A percentile compares a stretch with the other conserved stretches of the same genome.
Evolutionary conservation across 2,888 invertebrate genomes (phyloP).

Genomic region (Athetis lepigone): DNA sequence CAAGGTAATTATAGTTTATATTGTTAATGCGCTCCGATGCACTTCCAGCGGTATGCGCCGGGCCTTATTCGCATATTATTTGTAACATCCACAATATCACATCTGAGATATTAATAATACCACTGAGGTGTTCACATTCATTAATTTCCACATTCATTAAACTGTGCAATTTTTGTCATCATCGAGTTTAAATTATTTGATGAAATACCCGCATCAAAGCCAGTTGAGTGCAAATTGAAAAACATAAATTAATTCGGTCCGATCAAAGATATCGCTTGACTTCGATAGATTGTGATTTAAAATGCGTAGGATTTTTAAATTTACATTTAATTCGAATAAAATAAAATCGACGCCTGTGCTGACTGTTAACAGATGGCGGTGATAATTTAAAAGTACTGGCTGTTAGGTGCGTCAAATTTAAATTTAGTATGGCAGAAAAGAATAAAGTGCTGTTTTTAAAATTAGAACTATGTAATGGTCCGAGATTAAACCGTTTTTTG

Average conservation of each 20-base stretch:
- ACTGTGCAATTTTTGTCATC: constrained; percentile 25
- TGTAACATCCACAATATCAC: too few species aligned
- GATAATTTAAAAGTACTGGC: constrained; percentile 53
- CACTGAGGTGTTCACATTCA: not conserved
- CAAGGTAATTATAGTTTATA: too few species aligned
- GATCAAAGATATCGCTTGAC: constrained; percentile 61
- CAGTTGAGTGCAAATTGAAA: constrained; percentile 43
- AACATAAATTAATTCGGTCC: constrained; percentile 57
- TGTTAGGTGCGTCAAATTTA: constrained; percentile 44
- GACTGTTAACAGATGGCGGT: constrained; percentile 48
- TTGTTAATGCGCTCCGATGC: too few species aligned
- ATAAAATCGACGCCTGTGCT: constrained; percentile 43
- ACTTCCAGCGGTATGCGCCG: too few species aligned
- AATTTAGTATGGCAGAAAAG: constrained; percentile 26
- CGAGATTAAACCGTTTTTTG: too few species aligned
- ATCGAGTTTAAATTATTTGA: constrained; percentile 28
- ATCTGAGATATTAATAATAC: not conserved
- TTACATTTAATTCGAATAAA: constrained; percentile 44
- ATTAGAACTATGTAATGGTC: constrained; percentile 16
- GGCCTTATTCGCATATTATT: too few species aligned
- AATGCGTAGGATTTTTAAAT: constrained; percentile 50
- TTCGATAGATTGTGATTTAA: constrained; percentile 60
- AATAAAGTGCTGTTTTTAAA: constrained; percentile 13
- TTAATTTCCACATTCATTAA: constrained; percentile 17
- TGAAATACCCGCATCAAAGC: constrained; percentile 22